Evolutionary conservation across 1,140 invertebrate genomes (phyloP), one percentile per base, ranked within the genome.

Genomic region (Choristoneura fumiferana): DNA sequence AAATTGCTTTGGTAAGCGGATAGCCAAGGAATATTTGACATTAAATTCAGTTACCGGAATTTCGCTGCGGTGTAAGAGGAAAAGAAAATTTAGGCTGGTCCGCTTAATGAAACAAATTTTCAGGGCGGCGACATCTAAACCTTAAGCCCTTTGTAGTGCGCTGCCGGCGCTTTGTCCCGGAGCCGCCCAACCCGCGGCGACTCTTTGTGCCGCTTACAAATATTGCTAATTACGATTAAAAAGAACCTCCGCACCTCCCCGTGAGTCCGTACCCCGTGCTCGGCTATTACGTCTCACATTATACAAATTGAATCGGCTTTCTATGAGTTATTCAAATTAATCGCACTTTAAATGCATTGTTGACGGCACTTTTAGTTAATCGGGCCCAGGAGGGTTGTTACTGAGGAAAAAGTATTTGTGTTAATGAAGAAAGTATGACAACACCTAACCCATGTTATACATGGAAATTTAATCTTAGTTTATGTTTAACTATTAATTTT

Each of bases 51-150:
- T 71, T 73, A 69, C 69, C 61, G 71, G 65, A 73, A 78, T 84
- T 81, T 75, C 60, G 64, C 71, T 70, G 69, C 70, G 54, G 65
- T 67, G 71, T 66, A 69, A 72, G 76, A 73, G 71, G 65, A 80
- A 84, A 84, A 78, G 80, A 82, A 84, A 79, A 76, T 82, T 78
- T 74, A 57, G 78, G 74, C 63, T 64, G 71, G 71, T 69, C 66
- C 76, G 81, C 71, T 84, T 87, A 86, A 84, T 86, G 84, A 87
- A 86, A 86, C 82, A 82, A 84, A 86, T 84, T 87, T 84, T 79
- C 72, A 76, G 77, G 78, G 74, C 68, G 69, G 82, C 76, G 75
- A 81, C 82, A 82, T 87, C 76, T 84, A 84, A 84, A 73, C 81
- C 82, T 76, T 84, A 74, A 82, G 83, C 76, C 80, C 81, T 86